Conservation (phyloP, 2,888 invertebrate genomes). For the Netelia virgata region DNA sequence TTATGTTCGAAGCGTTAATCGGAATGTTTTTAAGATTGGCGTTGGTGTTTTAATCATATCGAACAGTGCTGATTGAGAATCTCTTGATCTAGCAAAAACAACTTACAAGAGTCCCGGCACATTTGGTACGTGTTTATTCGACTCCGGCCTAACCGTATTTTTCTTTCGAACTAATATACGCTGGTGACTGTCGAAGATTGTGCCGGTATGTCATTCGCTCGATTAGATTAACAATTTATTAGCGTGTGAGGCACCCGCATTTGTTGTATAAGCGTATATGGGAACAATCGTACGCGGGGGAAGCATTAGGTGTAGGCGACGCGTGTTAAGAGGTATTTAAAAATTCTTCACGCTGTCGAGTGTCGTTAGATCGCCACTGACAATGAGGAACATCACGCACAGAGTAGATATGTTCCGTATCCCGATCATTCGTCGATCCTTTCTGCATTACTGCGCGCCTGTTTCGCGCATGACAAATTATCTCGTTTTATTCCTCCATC, state of each 20-base stretch:
- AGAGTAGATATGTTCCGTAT: not conserved
- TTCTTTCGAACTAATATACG: not conserved
- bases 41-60: not conserved
- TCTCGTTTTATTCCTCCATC: not conserved
- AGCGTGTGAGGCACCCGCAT: not conserved
- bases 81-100: not conserved
- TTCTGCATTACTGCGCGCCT: not conserved
- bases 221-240: slow-evolving; percentile 3
- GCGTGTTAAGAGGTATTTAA: slow-evolving; percentile 36
- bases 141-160: not conserved
- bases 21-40: not conserved
- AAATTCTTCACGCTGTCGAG: slow-evolving; percentile 6
- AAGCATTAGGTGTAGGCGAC: slow-evolving; percentile 22
- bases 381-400: not conserved
- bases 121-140: not conserved
- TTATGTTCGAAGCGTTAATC: not conserved
- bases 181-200: not conserved
- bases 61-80: not conserved
- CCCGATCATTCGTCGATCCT: not conserved
- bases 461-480: not conserved
- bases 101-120: not conserved
- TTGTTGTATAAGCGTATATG: slow-evolving; percentile 22
- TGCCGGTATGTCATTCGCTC: not conserved
- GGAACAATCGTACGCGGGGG: not conserved
- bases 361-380: not conserved